Base-by-base conservation (phyloP, 92 coral and sea anemone genomes). In the Zoanthus sociatus region DNA sequence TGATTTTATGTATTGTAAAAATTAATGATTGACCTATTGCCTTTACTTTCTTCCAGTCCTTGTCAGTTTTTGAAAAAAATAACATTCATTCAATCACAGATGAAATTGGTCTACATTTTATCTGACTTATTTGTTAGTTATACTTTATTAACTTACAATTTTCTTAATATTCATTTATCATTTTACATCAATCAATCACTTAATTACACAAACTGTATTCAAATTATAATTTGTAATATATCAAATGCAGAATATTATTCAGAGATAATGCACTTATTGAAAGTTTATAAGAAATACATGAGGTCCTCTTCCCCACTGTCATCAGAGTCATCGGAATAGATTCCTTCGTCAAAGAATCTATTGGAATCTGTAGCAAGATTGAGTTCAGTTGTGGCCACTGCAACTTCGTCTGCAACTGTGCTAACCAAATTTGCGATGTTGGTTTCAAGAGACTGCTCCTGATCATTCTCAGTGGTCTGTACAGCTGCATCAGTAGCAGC, bases 351-450 rank as follows among this genome's bases (percentile, higher is more conserved):
- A 37, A 56, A 9, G 77, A 86, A 50, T 44, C 84, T 64, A 74
- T 86, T 54, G 12, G 81, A 60, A 82, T 71, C 76, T 71, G 74
- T 10, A 14, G 87, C 86, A 71, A 82, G 79, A 88, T 79, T 42
- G 77, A 88, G 86, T 53, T 48, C 84, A 50, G 76, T 86, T 76
- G 89, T 86, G 71, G 89, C 89, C 89, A 86, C 76, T 86, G 89
- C 72, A 11, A 77, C 84, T 86, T 86, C 84, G 31, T 53, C 89
- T 77, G 76, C 84, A 86, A 77, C 32, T 56, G 84, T 86, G 89
- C 83, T 86, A 31, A 71, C 50, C 47, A 71, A 71, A 71, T 71
- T 71, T 5, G 76, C 21, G 69, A 17, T 17, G 21, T 17, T 71
- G 21, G 75, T 37, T 30, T 45, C 20, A 13, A 30, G n/a, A 73